These are phyloP conservation scores for Riparia riparia DNA, from an alignment of 2,113 vertebrate genomes.

Conservation along the genomic window DNA sequence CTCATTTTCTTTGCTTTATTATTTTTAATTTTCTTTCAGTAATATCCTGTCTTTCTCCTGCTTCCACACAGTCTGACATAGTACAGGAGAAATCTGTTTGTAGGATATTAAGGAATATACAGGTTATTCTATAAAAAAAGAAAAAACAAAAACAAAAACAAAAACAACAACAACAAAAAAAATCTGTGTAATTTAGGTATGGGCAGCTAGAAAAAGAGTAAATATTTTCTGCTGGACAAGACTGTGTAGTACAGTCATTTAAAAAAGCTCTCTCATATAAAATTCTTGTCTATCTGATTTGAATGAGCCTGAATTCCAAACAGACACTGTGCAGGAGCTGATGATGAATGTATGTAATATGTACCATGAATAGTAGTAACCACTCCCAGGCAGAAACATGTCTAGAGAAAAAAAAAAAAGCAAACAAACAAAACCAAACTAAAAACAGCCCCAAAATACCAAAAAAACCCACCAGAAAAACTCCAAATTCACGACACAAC, in stretches of 20 bases:
- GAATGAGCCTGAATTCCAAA: not conserved
- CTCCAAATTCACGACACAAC: not conserved
- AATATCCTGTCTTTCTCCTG: not conserved
- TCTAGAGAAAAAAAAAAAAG: not conserved
- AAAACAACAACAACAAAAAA: too few species aligned
- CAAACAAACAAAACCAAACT: not conserved
- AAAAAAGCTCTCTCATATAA: not conserved
- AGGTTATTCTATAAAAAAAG: not conserved
- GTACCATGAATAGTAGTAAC: not conserved
- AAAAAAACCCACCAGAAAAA: not conserved
- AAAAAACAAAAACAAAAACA: too few species aligned
- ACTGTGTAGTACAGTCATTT: not conserved
- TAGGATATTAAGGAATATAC: not conserved
- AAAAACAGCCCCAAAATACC: too few species aligned
- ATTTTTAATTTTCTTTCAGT: not conserved
- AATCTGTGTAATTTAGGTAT: not conserved
- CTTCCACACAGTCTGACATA: not conserved
- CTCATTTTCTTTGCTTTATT: conserved; percentile 33
- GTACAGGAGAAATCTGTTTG: not conserved
- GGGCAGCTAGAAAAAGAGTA: not conserved
- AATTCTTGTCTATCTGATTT: not conserved
- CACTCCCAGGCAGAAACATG: not conserved
- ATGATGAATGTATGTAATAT: not conserved
- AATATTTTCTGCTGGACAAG: not conserved
- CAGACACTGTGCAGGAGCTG: not conserved